Percentiles rank a stretch among this genome's conserved stretches.
Conservation (phyloP, 2,888 invertebrate genomes). For the Ypsolopha sequella region DNA sequence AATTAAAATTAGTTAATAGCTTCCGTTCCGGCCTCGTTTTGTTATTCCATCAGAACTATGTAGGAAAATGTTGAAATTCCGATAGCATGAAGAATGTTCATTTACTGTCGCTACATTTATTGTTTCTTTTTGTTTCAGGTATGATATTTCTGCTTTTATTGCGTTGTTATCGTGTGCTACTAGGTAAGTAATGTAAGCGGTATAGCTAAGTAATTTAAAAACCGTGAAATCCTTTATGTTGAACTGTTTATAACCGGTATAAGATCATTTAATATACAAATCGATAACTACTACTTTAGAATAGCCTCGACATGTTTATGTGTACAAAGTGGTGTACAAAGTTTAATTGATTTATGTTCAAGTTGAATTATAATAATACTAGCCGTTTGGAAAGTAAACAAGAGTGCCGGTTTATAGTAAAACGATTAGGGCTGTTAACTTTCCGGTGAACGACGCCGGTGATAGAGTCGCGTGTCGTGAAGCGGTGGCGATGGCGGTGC, state of each 20-base stretch:
- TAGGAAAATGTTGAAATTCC: not conserved
- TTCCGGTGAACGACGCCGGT: slow-evolving; percentile 47
- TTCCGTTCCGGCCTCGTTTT: not conserved
- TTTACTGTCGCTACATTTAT: no score
- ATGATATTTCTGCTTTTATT: no score
- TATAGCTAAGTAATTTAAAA: not conserved
- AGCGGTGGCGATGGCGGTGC: slow-evolving; percentile 14
- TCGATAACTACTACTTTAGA: not conserved
- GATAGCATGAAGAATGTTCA: no score
- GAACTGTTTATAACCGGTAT: not conserved
- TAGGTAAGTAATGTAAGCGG: no score
- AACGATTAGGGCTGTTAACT: slow-evolving; percentile 62
- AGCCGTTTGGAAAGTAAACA: slow-evolving; percentile 49
- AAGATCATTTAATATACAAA: not conserved
- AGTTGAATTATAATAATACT: not conserved
- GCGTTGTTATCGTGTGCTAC: no score
- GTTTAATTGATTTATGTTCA: not conserved
- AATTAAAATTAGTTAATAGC: no score
- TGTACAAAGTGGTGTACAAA: not conserved
- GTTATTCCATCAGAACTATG: not conserved
- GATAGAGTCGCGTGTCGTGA: slow-evolving; percentile 47
- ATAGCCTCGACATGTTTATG: not conserved
- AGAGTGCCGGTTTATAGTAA: slow-evolving; percentile 50
- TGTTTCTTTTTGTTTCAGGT: no score
- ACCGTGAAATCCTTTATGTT: not conserved